These are phyloP conservation scores for Odocoileus virginianus DNA, from an alignment of 2,113 vertebrate genomes.

Conservation along the genomic window DNA sequence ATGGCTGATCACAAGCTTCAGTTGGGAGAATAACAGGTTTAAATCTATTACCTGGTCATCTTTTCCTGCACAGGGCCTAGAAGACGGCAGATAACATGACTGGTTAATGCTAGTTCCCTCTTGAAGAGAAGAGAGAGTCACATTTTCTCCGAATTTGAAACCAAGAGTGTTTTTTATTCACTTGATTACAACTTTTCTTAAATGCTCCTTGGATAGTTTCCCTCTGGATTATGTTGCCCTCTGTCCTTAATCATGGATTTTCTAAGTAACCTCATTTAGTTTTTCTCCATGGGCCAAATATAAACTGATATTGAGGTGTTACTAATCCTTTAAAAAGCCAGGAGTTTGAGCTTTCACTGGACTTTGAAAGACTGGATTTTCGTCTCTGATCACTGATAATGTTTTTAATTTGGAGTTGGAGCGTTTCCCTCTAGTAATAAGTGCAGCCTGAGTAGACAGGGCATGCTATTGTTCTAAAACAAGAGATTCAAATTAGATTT, in stretches of 20 bases:
- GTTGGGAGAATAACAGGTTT: not conserved
- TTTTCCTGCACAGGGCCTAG: not conserved
- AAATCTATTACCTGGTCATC: not conserved
- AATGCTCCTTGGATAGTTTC: not conserved
- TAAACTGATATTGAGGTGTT: not conserved
- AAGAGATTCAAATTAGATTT: not conserved
- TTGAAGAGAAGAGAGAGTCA: not conserved
- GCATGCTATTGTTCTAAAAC: not conserved
- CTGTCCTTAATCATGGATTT: not conserved
- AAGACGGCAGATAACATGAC: not conserved
- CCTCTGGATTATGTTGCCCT: not conserved
- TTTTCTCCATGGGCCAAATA: not conserved
- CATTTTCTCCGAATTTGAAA: not conserved
- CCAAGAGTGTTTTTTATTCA: not conserved
- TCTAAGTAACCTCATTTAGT: not conserved
- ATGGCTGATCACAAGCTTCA: not conserved
- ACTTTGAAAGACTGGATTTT: constrained; percentile 5
- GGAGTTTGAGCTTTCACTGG: not conserved
- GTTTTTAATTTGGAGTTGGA: constrained; percentile 49
- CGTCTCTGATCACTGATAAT: constrained; percentile 41
- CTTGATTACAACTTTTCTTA: not conserved
- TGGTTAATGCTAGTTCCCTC: not conserved
- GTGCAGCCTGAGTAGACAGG: not conserved
- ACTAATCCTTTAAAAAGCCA: constrained; percentile 10
- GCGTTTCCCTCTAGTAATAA: not conserved